These are phyloP conservation scores for Tetraodon nigroviridis DNA, from an alignment of 2,113 vertebrate species.

Conservation along the genomic window DNA sequence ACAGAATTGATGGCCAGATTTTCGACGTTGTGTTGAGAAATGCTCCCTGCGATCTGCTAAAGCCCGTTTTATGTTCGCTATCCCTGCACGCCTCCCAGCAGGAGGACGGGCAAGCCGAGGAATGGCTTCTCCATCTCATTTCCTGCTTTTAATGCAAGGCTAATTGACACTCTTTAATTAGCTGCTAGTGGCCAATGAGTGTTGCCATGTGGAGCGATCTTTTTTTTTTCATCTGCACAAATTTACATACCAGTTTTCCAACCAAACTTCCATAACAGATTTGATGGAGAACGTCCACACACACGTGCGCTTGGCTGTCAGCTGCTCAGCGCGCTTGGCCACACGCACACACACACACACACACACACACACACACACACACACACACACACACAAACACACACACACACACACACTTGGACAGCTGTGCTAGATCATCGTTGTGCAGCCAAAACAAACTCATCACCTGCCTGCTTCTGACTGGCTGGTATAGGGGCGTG, in stretches of 20 bases:
- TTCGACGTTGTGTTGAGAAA: conserved; percentile 65
- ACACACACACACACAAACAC: too few relatives aligned
- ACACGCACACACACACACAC: too few relatives aligned
- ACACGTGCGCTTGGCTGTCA: conserved; percentile 36
- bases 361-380: too few relatives aligned
- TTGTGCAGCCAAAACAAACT: conserved; percentile 66
- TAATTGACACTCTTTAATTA: conserved; percentile 61
- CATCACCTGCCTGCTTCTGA: conserved; percentile 35
- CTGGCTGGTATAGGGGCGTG: background rate
- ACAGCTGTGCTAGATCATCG: conserved; percentile 63
- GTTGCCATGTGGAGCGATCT: conserved; percentile 41
- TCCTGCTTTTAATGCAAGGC: conserved; percentile 59
- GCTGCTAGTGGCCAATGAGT: conserved; percentile 54
- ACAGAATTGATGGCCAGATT: conserved; percentile 63
- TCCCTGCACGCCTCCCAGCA: conserved; percentile 39
- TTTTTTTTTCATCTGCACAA: conserved; percentile 25
- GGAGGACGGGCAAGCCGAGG: conserved; percentile 44
- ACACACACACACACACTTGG: conserved; percentile 7
- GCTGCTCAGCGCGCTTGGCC: conserved; percentile 32
- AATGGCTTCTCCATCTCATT: conserved; percentile 39
- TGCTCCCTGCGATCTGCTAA: conserved; percentile 55
- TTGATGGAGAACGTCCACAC: conserved; percentile 21
- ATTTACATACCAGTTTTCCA: conserved; percentile 31
- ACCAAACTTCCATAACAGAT: conserved; percentile 16
- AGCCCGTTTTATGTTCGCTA: too few relatives aligned